phyloP scores from a whole-genome alignment of 2,888 invertebrate species.

The Drosophila tanythrix region DNA sequence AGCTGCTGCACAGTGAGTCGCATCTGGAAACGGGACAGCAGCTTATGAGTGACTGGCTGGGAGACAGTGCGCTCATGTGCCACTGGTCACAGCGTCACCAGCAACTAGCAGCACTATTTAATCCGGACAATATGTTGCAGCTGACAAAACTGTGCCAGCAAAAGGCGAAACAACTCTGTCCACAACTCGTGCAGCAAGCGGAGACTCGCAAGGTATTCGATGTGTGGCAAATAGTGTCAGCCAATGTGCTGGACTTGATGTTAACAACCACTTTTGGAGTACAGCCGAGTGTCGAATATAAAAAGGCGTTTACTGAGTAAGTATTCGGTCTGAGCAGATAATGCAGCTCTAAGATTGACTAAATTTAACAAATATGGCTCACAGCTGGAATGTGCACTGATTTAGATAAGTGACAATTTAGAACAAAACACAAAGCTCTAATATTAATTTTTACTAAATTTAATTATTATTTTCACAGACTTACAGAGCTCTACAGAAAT shows the following conservation, averaged over 20 bases:
- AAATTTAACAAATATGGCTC: too few relatives aligned
- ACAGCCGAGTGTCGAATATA: conserved; percentile 47
- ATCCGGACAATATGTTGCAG: conserved; percentile 18
- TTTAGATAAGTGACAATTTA: not conserved
- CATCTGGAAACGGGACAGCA: conserved; percentile 58
- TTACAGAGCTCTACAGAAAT: conserved; percentile 55
- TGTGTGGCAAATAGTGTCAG: conserved; percentile 46
- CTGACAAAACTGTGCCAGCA: conserved; percentile 35
- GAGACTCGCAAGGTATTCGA: conserved; percentile 39
- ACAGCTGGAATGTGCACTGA: not conserved
- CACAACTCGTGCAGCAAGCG: conserved; percentile 16
- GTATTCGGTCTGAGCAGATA: not conserved
- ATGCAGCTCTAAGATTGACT: not conserved
- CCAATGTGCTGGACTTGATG: conserved; percentile 44
- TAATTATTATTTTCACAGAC: conserved; percentile 16
- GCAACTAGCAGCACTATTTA: conserved; percentile 39
- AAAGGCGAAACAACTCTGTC: conserved; percentile 30
- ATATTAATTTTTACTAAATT: not conserved
- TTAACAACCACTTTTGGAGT: conserved; percentile 50
- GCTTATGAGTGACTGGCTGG: conserved; percentile 59
- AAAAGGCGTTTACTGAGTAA: conserved; percentile 44
- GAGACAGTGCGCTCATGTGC: conserved; percentile 45
- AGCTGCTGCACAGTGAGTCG: conserved; percentile 49
- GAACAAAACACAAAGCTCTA: not conserved
- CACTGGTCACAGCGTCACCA: conserved; percentile 54